Evolutionary conservation across 2,113 vertebrate species (phyloP).

Genomic region (Arenaria interpres): DNA sequence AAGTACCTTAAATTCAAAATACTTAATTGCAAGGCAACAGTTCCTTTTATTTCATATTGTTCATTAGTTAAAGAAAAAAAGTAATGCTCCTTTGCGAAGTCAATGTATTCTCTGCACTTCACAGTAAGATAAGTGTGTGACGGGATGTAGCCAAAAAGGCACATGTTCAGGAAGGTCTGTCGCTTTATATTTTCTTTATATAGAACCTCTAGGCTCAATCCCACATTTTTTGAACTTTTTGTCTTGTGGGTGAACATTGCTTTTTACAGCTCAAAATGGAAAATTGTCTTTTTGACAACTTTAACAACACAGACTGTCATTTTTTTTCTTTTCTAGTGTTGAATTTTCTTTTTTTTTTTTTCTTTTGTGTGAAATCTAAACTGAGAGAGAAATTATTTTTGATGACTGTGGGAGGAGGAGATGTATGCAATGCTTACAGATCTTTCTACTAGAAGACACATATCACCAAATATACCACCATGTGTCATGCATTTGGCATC

Average conservation of each 20-base stretch:
- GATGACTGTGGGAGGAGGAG: neutral
- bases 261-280: neutral
- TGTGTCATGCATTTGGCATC: neutral
- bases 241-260: neutral
- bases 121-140: neutral
- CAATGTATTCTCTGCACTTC: neutral
- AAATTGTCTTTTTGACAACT: neutral
- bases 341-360: neutral
- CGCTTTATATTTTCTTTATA: neutral
- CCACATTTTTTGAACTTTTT: neutral
- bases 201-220: neutral
- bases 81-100: neutral
- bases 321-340: neutral
- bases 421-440: neutral
- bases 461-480: neutral
- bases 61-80: neutral
- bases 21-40: neutral
- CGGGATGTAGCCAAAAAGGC: neutral
- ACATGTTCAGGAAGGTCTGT: neutral
- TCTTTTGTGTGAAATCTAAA: neutral
- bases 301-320: neutral
- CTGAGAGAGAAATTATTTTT: neutral
- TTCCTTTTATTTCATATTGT: neutral
- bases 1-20: neutral
- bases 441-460: neutral